Evolutionary conservation across 2,113 vertebrate genomes (phyloP).

Genomic region (Thamnaconus septentrionalis): DNA sequence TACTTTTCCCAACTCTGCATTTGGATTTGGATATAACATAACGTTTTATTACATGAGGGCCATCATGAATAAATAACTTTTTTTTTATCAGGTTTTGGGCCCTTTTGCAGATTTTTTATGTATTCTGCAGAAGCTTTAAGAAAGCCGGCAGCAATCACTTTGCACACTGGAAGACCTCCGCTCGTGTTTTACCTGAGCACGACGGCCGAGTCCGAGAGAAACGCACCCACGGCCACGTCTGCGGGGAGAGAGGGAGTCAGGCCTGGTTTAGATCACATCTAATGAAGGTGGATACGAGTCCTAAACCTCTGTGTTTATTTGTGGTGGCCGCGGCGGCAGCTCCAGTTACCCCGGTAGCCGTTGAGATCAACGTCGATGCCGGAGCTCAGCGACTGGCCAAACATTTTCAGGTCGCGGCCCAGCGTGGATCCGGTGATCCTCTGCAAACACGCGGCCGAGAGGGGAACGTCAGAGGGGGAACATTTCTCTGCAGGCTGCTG

Average conservation of each 20-base stretch:
- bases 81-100: neutral
- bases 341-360: conserved; percentile 59
- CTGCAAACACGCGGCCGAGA: conserved; percentile 32
- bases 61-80: no score
- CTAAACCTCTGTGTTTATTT: neutral
- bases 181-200: conserved; percentile 86
- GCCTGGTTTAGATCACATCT: neutral
- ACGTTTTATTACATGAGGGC: no score
- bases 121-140: neutral
- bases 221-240: conserved; percentile 95
- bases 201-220: conserved; percentile 87
- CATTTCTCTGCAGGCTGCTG: neutral
- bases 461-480: neutral
- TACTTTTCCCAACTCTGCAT: no score
- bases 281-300: neutral
- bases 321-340: neutral
- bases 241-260: conserved; percentile 34
- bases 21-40: no score
- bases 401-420: conserved; percentile 63
- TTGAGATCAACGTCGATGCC: conserved; percentile 67
- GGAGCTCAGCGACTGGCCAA: conserved; percentile 67
- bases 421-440: conserved; percentile 59
- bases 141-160: no score
- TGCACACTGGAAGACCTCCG: no score
- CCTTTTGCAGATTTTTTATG: neutral